phyloP scores from a whole-genome alignment of 2,797 vertebrate species.

The Sitta carolinensis region DNA sequence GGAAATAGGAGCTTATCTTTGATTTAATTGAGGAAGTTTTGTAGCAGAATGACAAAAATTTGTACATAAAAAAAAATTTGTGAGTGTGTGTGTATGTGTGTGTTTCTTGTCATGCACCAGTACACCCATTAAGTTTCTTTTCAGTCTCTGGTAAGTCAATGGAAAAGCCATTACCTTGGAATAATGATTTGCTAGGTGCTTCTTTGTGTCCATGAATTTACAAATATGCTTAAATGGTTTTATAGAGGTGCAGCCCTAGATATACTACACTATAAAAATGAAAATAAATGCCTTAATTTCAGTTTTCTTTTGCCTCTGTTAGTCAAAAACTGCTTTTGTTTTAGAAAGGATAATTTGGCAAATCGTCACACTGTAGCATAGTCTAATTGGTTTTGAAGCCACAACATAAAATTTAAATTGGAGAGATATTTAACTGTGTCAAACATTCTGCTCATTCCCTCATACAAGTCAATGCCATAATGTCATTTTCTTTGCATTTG shows the following conservation, averaged over 20 bases:
- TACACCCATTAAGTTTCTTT: not conserved
- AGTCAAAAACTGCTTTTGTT: slow-evolving; percentile 28
- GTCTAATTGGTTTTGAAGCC: slow-evolving; percentile 38
- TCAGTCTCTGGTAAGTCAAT: not conserved
- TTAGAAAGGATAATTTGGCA: not conserved
- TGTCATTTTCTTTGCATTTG: not conserved
- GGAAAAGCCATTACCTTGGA: not conserved
- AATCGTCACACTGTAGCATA: not conserved
- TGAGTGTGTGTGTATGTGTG: not conserved
- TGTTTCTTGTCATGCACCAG: not conserved
- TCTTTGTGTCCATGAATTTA: not conserved
- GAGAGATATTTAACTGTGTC: not conserved
- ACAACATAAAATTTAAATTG: slow-evolving; percentile 10
- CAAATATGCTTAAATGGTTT: not conserved
- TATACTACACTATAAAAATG: not conserved
- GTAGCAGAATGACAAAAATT: not conserved
- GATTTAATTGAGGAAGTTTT: not conserved
- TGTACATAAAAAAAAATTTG: not conserved
- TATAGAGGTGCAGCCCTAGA: not conserved
- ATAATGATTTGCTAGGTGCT: not conserved
- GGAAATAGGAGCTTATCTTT: not conserved
- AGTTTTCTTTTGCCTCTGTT: not conserved
- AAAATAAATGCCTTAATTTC: not conserved
- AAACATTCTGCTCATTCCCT: not conserved
- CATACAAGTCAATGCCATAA: not conserved